Conservation (phyloP, 2,113 vertebrate genomes). For the Chauna torquata region DNA sequence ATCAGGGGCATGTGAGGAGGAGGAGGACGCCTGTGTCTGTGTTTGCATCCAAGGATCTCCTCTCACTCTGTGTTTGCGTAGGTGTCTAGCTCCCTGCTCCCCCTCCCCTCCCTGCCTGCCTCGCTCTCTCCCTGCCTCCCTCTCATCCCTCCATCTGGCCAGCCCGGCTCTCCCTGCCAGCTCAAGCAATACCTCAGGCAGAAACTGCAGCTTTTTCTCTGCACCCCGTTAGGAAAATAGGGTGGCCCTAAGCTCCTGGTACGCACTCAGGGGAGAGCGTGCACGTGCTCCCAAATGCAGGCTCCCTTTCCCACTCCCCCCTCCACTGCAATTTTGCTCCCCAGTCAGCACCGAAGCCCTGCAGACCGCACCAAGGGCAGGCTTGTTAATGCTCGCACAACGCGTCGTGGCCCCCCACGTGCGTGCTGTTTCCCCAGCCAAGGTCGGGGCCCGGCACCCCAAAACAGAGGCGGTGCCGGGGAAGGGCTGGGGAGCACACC, state of each 20-base stretch:
- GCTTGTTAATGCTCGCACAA: neutral
- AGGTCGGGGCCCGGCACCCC: neutral
- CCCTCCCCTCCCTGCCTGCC: slow-evolving; percentile 53
- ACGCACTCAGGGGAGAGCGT: neutral
- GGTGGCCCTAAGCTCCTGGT: neutral
- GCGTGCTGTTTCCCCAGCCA: neutral
- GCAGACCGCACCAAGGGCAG: slow-evolving; percentile 38
- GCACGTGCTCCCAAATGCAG: neutral
- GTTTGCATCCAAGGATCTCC: slow-evolving; percentile 76
- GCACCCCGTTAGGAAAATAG: neutral
- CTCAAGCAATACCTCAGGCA: slow-evolving; percentile 51
- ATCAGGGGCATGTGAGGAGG: slow-evolving; percentile 75
- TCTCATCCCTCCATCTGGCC: slow-evolving; percentile 69
- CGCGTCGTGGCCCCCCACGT: neutral
- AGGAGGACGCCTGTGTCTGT: slow-evolving; percentile 69
- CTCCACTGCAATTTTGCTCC: neutral
- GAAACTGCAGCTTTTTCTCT: slow-evolving; percentile 29
- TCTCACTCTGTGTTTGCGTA: slow-evolving; percentile 51
- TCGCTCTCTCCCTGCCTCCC: slow-evolving; percentile 51
- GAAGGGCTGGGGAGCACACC: neutral
- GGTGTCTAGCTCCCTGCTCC: slow-evolving; percentile 50
- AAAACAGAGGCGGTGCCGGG: neutral
- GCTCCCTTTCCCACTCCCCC: neutral
- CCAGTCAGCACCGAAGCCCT: slow-evolving; percentile 38
- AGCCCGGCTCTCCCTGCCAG: slow-evolving; percentile 53